phyloP scores from a whole-genome alignment of 2,113 vertebrate genomes.

The Equus przewalskii region DNA sequence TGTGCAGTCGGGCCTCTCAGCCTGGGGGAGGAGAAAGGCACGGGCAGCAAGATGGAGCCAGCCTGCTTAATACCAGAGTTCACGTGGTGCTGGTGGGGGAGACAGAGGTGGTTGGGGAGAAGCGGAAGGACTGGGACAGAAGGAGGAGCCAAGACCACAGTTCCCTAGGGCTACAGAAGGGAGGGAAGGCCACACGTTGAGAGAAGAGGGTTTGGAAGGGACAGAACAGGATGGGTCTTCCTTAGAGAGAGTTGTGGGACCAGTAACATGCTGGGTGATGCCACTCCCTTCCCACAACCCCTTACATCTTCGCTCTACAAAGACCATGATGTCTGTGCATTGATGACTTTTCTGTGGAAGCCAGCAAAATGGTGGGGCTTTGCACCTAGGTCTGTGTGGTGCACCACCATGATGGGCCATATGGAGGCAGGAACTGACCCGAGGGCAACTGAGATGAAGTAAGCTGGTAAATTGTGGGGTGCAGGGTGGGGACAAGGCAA shows the following conservation, averaged over 20 bases:
- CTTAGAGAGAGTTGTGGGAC: neutral
- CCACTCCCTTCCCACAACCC: neutral
- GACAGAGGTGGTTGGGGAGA: neutral
- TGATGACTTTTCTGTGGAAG: neutral
- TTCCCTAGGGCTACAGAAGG: neutral
- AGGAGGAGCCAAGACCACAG: neutral
- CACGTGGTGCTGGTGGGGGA: fast-evolving
- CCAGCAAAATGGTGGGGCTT: neutral
- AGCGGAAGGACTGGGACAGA: neutral
- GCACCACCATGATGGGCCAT: neutral
- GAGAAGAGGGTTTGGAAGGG: neutral
- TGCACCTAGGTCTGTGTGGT: neutral
- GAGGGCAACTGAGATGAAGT: neutral
- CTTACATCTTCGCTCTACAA: neutral
- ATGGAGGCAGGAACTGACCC: neutral
- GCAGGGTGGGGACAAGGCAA: neutral
- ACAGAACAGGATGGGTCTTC: neutral
- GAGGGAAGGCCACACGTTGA: neutral
- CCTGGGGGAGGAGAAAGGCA: slow-evolving; percentile 81
- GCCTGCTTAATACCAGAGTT: neutral
- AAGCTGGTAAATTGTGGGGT: neutral
- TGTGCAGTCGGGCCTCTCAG: slow-evolving; percentile 89
- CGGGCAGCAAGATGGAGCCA: fast-evolving
- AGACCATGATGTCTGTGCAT: neutral
- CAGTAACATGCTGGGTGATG: neutral